Percentiles rank a stretch among this genome's conserved stretches.
phyloP scores from a whole-genome alignment of 1,140 invertebrate species.

The Latrodectus geometricus region DNA sequence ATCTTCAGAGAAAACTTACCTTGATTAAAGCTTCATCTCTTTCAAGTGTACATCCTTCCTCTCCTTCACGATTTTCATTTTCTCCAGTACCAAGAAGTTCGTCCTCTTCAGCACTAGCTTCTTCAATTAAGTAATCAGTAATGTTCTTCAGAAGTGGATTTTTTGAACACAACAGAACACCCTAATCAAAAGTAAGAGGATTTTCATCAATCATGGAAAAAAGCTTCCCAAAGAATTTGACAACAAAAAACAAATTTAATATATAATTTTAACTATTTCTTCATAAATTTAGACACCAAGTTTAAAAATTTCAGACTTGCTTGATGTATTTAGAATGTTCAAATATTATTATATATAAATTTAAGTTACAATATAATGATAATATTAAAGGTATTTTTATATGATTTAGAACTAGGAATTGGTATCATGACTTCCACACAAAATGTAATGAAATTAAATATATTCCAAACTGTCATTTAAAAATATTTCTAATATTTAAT shows the following conservation, averaged over 20 bases:
- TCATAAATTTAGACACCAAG: too few species aligned
- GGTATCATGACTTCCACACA: background rate
- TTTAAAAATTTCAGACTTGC: too few species aligned
- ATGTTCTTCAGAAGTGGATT: constrained; percentile 98
- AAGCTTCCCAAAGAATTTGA: too few species aligned
- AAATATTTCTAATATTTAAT: background rate
- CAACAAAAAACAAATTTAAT: too few species aligned
- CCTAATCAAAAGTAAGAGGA: constrained; percentile 49
- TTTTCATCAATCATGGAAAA: background rate
- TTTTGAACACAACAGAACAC: constrained; percentile 80
- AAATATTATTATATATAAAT: too few species aligned
- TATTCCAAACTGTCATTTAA: constrained; percentile 47
- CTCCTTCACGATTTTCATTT: constrained; percentile 72
- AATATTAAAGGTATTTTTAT: too few species aligned
- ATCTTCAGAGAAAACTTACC: constrained; percentile 72
- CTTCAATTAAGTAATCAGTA: constrained; percentile 97
- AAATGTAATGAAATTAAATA: background rate
- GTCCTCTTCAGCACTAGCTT: constrained; percentile 97
- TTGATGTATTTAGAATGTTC: too few species aligned
- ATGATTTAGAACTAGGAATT: too few species aligned
- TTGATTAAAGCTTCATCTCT: constrained; percentile 81
- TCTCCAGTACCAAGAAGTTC: constrained; percentile 85
- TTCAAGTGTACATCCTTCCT: constrained; percentile 74
- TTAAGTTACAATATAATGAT: too few species aligned
- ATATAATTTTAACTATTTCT: too few species aligned